These are phyloP conservation scores for Micronycteris hirsuta DNA, from an alignment of 2,113 vertebrate species.

Conservation along the genomic window DNA sequence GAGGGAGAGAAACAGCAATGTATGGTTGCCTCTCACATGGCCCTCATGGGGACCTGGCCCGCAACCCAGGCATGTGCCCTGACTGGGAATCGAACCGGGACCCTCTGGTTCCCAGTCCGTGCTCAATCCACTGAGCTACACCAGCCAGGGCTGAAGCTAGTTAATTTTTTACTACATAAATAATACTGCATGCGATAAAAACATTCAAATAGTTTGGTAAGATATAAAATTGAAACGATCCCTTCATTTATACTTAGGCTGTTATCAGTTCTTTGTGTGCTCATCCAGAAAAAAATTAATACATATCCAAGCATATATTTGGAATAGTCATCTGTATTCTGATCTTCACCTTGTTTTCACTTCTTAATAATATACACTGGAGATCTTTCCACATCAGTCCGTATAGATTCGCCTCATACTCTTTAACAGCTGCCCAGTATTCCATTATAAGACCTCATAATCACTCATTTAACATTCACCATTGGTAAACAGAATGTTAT, in stretches of 20 bases:
- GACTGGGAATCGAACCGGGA: too few relatives aligned
- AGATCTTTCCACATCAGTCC: background rate
- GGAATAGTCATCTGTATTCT: background rate
- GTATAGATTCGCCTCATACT: background rate
- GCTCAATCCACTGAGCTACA: too few relatives aligned
- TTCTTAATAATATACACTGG: background rate
- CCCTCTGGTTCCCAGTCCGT: too few relatives aligned
- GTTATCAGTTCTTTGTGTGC: background rate
- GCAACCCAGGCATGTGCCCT: too few relatives aligned
- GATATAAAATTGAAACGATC: background rate
- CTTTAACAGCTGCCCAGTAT: background rate
- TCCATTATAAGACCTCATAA: background rate
- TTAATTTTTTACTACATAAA: slow-evolving; percentile 12
- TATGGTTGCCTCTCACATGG: too few relatives aligned
- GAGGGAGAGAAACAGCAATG: too few relatives aligned
- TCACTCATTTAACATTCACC: background rate
- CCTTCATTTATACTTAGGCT: background rate
- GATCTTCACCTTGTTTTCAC: background rate
- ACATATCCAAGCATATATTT: background rate
- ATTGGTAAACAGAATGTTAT: background rate
- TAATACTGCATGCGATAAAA: background rate
- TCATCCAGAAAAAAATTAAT: background rate
- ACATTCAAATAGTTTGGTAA: background rate
- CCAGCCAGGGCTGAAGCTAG: too few relatives aligned
- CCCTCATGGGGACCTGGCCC: too few relatives aligned